Evolutionary conservation across 2,888 invertebrate genomes (phyloP).

Genomic region (Netelia inedita): DNA sequence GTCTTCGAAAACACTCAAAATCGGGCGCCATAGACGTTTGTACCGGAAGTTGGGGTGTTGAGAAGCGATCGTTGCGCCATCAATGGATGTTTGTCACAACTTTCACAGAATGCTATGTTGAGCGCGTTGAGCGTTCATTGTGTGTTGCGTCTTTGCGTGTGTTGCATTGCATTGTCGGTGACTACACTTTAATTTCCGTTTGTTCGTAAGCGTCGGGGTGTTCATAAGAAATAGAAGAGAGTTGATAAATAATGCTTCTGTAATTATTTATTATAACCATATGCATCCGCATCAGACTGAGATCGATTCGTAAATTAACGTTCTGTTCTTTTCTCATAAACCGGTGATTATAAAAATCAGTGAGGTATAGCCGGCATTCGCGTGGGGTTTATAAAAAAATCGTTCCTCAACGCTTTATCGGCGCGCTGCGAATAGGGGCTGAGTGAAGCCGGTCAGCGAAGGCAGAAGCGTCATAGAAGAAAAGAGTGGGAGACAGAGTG

Average conservation of each 20-base stretch:
- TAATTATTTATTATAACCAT: too few species aligned
- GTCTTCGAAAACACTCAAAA: neutral
- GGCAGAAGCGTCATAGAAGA: neutral
- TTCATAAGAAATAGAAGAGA: neutral
- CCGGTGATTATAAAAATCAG: too few species aligned
- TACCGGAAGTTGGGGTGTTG: neutral
- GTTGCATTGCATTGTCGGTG: conserved; percentile 4
- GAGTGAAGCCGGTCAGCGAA: conserved; percentile 31
- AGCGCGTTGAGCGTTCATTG: neutral
- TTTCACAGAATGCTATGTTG: neutral
- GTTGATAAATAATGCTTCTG: too few species aligned
- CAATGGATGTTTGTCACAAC: conserved; percentile 30
- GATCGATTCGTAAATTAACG: too few species aligned
- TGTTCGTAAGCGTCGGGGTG: conserved; percentile 38
- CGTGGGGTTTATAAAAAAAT: too few species aligned
- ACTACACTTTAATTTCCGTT: conserved; percentile 48
- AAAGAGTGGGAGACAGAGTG: neutral
- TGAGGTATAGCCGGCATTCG: too few species aligned
- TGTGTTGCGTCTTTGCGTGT: neutral
- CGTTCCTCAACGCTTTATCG: conserved; percentile 17
- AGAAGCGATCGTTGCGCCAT: conserved; percentile 1
- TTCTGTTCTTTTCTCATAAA: too few species aligned
- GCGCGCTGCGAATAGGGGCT: conserved; percentile 28
- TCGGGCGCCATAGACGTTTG: neutral
- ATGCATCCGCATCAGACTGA: too few species aligned